phyloP scores from a whole-genome alignment of 2,888 invertebrate species.

The Heliconius aoede region DNA sequence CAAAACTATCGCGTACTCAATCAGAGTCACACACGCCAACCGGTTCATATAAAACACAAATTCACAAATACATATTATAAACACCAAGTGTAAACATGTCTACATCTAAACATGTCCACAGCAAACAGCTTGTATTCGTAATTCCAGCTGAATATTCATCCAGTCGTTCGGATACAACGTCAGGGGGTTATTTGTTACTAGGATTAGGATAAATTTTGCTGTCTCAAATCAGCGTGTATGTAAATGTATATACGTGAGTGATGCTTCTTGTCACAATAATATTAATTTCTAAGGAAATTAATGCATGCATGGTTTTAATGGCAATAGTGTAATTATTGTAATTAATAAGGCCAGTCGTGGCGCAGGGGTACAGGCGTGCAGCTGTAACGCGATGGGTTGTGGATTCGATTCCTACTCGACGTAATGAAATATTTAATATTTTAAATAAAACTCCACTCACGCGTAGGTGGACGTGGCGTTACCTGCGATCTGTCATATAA shows the following conservation, averaged over 20 bases:
- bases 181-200: constrained; percentile 28
- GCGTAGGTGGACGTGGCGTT: too few species aligned
- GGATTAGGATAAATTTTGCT: constrained; percentile 33
- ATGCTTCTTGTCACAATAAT: neutral
- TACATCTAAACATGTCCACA: constrained; percentile 34
- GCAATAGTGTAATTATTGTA: neutral
- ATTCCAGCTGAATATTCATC: constrained; percentile 43
- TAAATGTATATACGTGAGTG: constrained; percentile 5
- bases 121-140: constrained; percentile 36
- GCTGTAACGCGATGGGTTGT: too few species aligned
- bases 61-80: neutral
- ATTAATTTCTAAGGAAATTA: neutral
- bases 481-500: too few species aligned
- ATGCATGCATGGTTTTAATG: neutral
- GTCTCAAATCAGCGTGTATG: constrained; percentile 19
- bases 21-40: too few species aligned
- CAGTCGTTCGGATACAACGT: constrained; percentile 29
- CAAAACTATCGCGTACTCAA: too few species aligned
- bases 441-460: too few species aligned
- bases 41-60: neutral
- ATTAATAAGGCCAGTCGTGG: neutral
- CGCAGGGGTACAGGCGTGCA: too few species aligned
- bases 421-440: too few species aligned
- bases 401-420: too few species aligned
- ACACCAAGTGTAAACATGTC: neutral